Evolutionary conservation across 2,113 vertebrate species (phyloP), one percentile per base, ranked within the genome.

Genomic region (Pseudorhombus dupliciocellatus): DNA sequence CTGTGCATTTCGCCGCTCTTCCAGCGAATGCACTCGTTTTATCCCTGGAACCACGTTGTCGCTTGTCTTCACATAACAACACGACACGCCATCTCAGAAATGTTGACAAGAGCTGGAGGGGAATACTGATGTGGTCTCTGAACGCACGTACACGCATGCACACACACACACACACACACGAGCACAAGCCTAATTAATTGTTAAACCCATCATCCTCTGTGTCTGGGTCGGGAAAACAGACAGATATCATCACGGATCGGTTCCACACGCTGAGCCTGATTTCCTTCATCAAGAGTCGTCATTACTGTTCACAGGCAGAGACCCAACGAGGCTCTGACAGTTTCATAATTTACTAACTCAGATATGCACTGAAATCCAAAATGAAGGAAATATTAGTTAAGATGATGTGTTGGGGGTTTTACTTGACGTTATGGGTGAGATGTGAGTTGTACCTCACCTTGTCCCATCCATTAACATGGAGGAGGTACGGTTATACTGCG

Each of bases 31-130:
- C 37, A 46, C 31, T 61, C 46, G 53, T 46, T 63, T 44, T 30
- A 51, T 66, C 60, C 53, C 60, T 70, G 68, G 67, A 50, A 68
- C 66, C 53, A 21, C 54, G 84, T 70, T 73, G 40, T 44, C 40
- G 18, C 14, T 71, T 66, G 24, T 79, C 64, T 78, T 62, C 42
- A 65, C 65, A 70, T 66, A 61, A 24, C 71, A 11, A 31, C 68
- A 60, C 74, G 77, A 85, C 77, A 76, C 20, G 34, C 73, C 71
- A 79, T 54, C 72, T 70, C 57, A 79, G 59, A 56, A 51, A 87
- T 73, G 68, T 61, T 81, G 70, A 85, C 44, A 62, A 40, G 74
- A 37, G 66, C 71, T 37, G 12, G 66, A 66, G 65, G 66, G 64
- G 75, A 81, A 81, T 77, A 65, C 26, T 71, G 60, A 87, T 87